phyloP scores from a whole-genome alignment of 2,797 vertebrate species.

The Scyliorhinus canicula region DNA sequence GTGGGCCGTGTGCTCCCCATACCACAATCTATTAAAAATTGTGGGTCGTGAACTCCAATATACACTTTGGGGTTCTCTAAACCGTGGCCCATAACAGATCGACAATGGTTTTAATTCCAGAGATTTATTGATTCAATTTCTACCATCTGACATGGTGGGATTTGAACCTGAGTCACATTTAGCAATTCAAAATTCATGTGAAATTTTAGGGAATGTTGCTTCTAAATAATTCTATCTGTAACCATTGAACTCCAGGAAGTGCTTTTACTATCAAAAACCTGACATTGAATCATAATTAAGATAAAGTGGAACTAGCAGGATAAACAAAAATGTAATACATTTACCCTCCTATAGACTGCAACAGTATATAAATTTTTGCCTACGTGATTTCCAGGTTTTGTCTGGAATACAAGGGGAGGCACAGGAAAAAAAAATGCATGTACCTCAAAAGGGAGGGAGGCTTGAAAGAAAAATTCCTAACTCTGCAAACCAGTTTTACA shows the following conservation, averaged over 20 bases:
- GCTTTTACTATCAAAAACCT: not conserved
- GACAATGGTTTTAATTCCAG: too few species aligned
- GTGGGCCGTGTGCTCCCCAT: too few species aligned
- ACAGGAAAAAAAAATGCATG: not conserved
- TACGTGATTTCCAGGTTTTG: not conserved
- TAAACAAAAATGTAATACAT: not conserved
- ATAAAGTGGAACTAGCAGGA: not conserved
- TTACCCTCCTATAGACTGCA: not conserved
- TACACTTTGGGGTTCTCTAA: too few species aligned
- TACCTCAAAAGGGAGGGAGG: not conserved
- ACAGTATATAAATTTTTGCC: not conserved
- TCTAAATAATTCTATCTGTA: not conserved
- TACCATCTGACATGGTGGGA: too few species aligned
- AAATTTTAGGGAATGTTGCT: not conserved
- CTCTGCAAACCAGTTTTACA: not conserved
- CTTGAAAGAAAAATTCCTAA: not conserved
- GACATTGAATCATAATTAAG: not conserved
- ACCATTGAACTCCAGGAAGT: not conserved
- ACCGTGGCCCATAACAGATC: too few species aligned
- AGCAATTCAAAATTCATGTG: not conserved
- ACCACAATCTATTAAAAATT: too few species aligned
- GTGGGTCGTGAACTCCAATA: too few species aligned
- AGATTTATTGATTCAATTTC: too few species aligned
- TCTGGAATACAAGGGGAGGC: not conserved
- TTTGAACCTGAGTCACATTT: slow-evolving; percentile 3